Conservation (phyloP, 2,888 invertebrate genomes). For the Stegophylla sp. region DNA sequence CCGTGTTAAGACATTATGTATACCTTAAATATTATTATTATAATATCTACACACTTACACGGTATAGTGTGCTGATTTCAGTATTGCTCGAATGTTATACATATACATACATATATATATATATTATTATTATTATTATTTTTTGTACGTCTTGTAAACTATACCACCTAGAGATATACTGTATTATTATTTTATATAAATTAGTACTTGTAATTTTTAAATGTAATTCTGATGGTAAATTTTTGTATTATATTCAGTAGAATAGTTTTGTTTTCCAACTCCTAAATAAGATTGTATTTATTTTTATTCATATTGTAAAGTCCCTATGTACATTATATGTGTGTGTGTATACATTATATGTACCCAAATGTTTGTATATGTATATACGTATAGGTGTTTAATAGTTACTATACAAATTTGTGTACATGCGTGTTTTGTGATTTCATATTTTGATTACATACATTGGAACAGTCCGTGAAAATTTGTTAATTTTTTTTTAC, state of each 20-base stretch:
- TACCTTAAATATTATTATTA: constrained; percentile 28
- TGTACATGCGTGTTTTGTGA: background rate
- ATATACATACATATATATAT: constrained; percentile 4
- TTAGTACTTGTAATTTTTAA: constrained; percentile 44
- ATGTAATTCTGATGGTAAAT: constrained; percentile 28
- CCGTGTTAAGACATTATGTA: constrained; percentile 7
- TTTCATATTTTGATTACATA: background rate
- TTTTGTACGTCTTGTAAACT: constrained; percentile 46
- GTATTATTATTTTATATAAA: constrained; percentile 55
- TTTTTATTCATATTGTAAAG: constrained; percentile 36
- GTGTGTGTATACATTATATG: no score
- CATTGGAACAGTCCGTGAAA: background rate
- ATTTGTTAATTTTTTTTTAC: background rate
- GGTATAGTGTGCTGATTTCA: constrained; percentile 40
- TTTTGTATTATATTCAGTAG: constrained; percentile 53
- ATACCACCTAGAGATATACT: constrained; percentile 46
- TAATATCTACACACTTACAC: constrained; percentile 4
- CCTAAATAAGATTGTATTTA: constrained; percentile 39
- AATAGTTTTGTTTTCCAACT: constrained; percentile 33
- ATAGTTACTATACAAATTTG: constrained; percentile 21
- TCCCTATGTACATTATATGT: background rate
- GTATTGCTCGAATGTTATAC: constrained; percentile 48
- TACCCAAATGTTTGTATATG: background rate
- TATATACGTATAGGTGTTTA: constrained; percentile 33
- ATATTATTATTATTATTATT: constrained; percentile 18